Percentiles rank a stretch among this genome's conserved stretches.
phyloP scores from a whole-genome alignment of 2,888 invertebrate species.

The Philopedon plagiatum region DNA sequence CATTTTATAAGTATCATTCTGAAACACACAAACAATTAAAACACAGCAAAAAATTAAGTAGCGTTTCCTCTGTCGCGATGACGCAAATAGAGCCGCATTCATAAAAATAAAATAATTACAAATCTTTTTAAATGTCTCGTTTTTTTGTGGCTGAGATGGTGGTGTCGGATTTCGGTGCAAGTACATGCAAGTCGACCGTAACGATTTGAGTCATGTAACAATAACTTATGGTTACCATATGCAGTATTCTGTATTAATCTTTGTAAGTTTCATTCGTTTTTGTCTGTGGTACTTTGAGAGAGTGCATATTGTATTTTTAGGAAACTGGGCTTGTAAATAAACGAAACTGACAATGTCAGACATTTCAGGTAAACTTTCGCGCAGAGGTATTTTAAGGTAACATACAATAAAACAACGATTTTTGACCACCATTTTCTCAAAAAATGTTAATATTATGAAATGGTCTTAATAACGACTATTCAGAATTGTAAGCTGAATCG shows the following conservation, averaged over 20 bases:
- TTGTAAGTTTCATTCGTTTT: background rate
- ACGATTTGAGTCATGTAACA: conserved; percentile 14
- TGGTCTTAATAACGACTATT: no score
- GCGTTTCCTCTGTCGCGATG: conserved; percentile 39
- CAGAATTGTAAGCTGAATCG: no score
- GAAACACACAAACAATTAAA: conserved; percentile 37
- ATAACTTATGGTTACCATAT: conserved; percentile 28
- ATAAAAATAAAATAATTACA: conserved; percentile 38
- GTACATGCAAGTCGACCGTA: conserved; percentile 8
- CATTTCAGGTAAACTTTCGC: no score
- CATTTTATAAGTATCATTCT: conserved; percentile 25
- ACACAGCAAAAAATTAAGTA: conserved; percentile 29
- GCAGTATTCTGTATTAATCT: conserved; percentile 3
- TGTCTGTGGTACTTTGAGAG: background rate
- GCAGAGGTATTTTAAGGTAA: no score
- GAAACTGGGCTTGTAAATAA: no score
- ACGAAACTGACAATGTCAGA: no score
- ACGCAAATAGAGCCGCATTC: conserved; percentile 28
- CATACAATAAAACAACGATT: no score
- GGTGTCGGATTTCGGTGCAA: conserved; percentile 16
- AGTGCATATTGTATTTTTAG: no score
- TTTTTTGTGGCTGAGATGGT: conserved; percentile 17
- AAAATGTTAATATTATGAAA: no score
- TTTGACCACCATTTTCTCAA: no score
- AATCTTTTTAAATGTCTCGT: conserved; percentile 42